Conservation (phyloP, 2,888 invertebrate genomes). For the Sinhomidia bicolor region DNA sequence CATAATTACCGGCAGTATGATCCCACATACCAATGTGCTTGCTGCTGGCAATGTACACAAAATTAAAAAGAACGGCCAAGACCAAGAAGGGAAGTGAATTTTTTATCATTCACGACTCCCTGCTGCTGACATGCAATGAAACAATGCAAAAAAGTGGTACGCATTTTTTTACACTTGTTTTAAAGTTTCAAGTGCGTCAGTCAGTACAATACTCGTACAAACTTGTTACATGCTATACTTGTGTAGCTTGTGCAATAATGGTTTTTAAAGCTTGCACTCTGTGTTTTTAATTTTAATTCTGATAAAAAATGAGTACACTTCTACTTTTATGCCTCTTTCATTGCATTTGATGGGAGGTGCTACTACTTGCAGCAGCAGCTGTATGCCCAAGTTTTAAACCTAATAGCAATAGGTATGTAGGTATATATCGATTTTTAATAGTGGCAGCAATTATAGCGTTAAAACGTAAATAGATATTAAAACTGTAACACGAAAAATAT, state of each 20-base stretch:
- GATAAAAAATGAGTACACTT: background rate
- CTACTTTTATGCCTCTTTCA: background rate
- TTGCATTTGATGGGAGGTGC: too few species aligned
- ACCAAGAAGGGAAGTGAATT: background rate
- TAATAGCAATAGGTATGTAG: too few species aligned
- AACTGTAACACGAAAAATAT: too few species aligned
- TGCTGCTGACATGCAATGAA: background rate
- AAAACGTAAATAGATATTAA: too few species aligned
- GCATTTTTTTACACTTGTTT: background rate
- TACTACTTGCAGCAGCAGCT: too few species aligned
- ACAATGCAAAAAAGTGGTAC: slow-evolving; percentile 2
- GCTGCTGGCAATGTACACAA: too few species aligned
- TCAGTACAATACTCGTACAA: background rate
- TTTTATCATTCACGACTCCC: slow-evolving; percentile 2
- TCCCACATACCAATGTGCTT: too few species aligned
- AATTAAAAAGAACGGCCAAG: background rate
- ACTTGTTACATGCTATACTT: too few species aligned
- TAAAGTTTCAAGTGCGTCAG: background rate
- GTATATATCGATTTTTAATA: background rate
- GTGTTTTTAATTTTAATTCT: background rate
- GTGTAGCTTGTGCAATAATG: background rate
- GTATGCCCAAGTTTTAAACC: too few species aligned
- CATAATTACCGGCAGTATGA: too few species aligned
- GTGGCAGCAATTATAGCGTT: background rate
- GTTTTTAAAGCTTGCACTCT: background rate